Percentiles rank a stretch among this genome's conserved stretches.
These are phyloP conservation scores for Lepas anatifera DNA, from an alignment of 2,888 invertebrate species.

Conservation along the genomic window DNA sequence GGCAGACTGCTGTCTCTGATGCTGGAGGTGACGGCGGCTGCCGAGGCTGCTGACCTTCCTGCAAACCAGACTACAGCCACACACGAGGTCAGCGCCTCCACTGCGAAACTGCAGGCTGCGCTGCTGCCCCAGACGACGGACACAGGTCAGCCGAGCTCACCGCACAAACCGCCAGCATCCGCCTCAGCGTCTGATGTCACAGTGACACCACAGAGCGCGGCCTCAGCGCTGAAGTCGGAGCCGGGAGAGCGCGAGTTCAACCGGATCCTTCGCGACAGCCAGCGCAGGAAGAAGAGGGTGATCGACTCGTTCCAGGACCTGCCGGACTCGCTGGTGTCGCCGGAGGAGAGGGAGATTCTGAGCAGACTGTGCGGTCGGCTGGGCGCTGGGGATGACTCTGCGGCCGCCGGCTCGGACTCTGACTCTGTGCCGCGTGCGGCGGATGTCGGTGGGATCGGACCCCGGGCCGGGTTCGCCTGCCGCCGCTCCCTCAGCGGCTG, in stretches of 20 bases:
- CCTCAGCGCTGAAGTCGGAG: neutral
- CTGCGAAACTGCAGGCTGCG: no score
- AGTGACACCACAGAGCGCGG: neutral
- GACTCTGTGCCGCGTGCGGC: slow-evolving; percentile 23
- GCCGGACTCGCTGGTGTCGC: slow-evolving; percentile 18
- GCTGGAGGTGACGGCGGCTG: slow-evolving; percentile 70
- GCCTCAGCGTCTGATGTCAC: neutral
- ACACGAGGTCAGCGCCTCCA: neutral
- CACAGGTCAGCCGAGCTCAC: no score
- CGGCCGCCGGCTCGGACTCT: slow-evolving; percentile 20
- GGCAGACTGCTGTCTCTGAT: slow-evolving; percentile 73
- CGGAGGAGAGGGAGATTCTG: slow-evolving; percentile 19
- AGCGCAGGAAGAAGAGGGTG: neutral
- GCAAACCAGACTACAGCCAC: no score
- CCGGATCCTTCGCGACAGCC: neutral
- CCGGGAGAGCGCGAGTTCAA: neutral
- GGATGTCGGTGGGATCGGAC: slow-evolving; percentile 9
- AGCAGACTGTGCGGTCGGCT: neutral
- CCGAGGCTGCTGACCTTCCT: neutral
- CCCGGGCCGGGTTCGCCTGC: neutral
- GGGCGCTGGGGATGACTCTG: neutral
- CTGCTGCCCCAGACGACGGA: no score
- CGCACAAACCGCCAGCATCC: no score
- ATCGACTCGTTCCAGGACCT: slow-evolving; percentile 17
- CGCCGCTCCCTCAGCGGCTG: neutral